These are phyloP conservation scores for Genyomyrus donnyi DNA, from an alignment of 2,113 vertebrate species.

Conservation along the genomic window DNA sequence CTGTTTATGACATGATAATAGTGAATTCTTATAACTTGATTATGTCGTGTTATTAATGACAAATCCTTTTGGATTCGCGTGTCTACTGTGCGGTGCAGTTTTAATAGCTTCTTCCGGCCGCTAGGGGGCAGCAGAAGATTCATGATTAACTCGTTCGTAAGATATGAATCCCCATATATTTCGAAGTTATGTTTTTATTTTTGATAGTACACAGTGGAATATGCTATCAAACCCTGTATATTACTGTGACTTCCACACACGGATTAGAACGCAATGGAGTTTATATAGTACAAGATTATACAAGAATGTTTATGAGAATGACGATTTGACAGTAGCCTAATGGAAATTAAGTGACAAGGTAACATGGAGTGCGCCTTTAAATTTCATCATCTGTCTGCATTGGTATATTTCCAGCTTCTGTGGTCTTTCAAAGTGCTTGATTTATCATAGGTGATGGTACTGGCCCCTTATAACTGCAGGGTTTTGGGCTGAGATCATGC, in stretches of 20 bases:
- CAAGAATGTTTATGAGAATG: background rate
- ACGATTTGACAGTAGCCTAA: background rate
- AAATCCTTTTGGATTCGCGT: background rate
- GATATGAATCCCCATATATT: background rate
- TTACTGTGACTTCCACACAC: background rate
- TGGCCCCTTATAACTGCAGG: background rate
- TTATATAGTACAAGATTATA: background rate
- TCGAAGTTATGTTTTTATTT: background rate
- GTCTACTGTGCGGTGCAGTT: background rate
- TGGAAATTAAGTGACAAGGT: background rate
- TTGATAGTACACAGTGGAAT: background rate
- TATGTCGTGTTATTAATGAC: background rate
- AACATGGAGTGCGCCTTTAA: background rate
- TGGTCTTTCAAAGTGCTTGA: background rate
- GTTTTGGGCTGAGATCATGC: background rate
- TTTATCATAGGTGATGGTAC: background rate
- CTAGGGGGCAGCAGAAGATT: slow-evolving; percentile 7
- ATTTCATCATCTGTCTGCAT: background rate
- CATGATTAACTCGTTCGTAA: background rate
- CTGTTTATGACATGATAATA: background rate
- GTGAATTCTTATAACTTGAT: background rate
- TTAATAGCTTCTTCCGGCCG: background rate
- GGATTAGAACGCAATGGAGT: background rate
- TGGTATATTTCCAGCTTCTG: background rate
- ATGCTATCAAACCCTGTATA: background rate